A percentile compares a stretch with the other conserved stretches of the same genome.
These are phyloP conservation scores for Pluvialis apricaria DNA, from an alignment of 2,113 vertebrate genomes.

Conservation along the genomic window DNA sequence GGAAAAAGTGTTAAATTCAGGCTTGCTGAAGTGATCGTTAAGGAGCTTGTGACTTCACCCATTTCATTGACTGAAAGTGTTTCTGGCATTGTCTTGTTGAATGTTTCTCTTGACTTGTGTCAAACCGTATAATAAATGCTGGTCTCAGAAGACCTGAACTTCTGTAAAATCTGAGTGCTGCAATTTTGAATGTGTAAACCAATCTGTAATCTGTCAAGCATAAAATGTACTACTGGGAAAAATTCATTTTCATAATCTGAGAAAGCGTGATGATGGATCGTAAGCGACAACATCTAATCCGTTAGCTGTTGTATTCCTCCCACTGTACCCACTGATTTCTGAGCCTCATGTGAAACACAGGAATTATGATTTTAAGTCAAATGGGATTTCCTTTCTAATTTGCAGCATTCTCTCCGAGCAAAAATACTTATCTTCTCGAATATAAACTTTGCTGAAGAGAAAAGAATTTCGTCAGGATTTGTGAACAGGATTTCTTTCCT, in stretches of 20 bases:
- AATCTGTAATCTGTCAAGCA: constrained; percentile 49
- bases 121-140: background rate
- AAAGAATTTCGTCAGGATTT: background rate
- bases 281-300: constrained; percentile 52
- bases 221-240: constrained; percentile 54
- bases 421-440: background rate
- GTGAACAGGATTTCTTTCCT: background rate
- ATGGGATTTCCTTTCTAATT: background rate
- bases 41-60: background rate
- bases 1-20: constrained; percentile 2
- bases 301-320: background rate
- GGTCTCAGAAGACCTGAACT: background rate
- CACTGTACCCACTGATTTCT: background rate
- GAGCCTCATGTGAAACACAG: constrained; percentile 5
- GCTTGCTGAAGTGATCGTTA: constrained; percentile 11
- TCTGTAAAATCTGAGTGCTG: background rate
- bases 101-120: background rate
- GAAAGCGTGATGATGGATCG: background rate
- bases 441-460: background rate
- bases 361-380: background rate
- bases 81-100: background rate
- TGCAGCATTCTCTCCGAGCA: background rate
- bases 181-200: constrained; percentile 9
- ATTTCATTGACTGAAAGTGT: background rate
- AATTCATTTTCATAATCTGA: constrained; percentile 60